Conservation (phyloP, 1,140 invertebrate species). For the Papilio aristodemus region DNA sequence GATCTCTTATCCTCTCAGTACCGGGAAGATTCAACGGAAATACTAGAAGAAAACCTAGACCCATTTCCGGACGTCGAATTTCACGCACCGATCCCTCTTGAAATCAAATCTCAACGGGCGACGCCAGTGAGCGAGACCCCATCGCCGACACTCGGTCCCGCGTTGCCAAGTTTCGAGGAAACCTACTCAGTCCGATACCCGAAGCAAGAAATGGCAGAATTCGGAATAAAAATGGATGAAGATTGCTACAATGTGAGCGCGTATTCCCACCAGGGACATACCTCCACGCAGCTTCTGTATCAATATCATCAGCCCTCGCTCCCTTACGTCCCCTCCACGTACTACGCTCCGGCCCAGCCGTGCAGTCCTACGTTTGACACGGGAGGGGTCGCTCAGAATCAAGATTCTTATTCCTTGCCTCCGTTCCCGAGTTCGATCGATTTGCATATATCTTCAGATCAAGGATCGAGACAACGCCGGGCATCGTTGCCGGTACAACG, state of each 20-base stretch:
- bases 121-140: constrained; percentile 72
- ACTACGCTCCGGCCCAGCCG: constrained; percentile 80
- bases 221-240: constrained; percentile 89
- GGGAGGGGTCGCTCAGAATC: constrained; percentile 72
- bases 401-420: constrained; percentile 83
- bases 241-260: constrained; percentile 85
- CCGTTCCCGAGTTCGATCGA: constrained; percentile 83
- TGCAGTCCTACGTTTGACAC: constrained; percentile 80
- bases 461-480: constrained; percentile 83
- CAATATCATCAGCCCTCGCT: constrained; percentile 82
- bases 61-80: constrained; percentile 80
- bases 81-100: constrained; percentile 69
- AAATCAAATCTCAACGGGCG: constrained; percentile 65
- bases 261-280: constrained; percentile 81
- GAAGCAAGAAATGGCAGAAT: constrained; percentile 81
- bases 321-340: constrained; percentile 78
- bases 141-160: constrained; percentile 80
- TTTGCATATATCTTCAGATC: constrained; percentile 81
- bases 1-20: constrained; percentile 79
- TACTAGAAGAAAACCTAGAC: constrained; percentile 78
- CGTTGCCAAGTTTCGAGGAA: constrained; percentile 92
- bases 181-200: constrained; percentile 88
- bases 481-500: constrained; percentile 87
- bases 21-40: constrained; percentile 78
- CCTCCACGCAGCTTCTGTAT: constrained; percentile 80